phyloP scores from a whole-genome alignment of 2,797 vertebrate genomes.

The Eptatretus atami region DNA sequence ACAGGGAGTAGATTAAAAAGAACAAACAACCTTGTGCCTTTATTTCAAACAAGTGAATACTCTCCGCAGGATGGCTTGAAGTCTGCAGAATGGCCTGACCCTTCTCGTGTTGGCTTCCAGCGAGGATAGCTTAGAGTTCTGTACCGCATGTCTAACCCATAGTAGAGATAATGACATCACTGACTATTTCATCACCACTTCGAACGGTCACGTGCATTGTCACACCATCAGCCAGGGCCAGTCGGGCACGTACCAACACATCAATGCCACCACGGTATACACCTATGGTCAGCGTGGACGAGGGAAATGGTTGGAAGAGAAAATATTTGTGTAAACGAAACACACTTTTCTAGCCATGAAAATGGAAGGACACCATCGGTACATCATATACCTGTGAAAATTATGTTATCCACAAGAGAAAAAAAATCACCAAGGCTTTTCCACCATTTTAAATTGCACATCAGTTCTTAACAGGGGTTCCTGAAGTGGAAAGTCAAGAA shows the following conservation, averaged over 20 bases:
- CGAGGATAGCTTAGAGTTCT: too few relatives aligned
- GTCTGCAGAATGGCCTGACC: too few relatives aligned
- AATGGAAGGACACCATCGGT: neutral
- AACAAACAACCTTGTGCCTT: too few relatives aligned
- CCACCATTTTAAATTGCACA: too few relatives aligned
- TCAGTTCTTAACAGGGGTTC: neutral
- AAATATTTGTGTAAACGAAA: too few relatives aligned
- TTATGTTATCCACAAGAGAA: neutral
- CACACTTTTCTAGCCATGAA: too few relatives aligned
- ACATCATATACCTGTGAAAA: neutral
- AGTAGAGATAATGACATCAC: conserved; percentile 23
- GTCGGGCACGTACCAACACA: conserved; percentile 21
- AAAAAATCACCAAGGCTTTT: neutral
- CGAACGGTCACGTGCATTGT: conserved; percentile 33
- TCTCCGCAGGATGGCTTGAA: too few relatives aligned
- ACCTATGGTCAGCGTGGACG: conserved; percentile 12
- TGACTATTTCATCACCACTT: conserved; percentile 21
- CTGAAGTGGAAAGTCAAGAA: neutral
- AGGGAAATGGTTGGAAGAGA: too few relatives aligned
- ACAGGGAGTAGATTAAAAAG: too few relatives aligned
- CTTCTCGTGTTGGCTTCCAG: too few relatives aligned
- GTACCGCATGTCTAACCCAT: conserved; percentile 15
- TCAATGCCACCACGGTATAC: conserved; percentile 29
- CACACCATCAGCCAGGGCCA: conserved; percentile 23
- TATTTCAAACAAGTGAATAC: too few relatives aligned